Base-by-base conservation (phyloP, 2,888 invertebrate genomes). In the Scelioninae gen. 2 region DNA sequence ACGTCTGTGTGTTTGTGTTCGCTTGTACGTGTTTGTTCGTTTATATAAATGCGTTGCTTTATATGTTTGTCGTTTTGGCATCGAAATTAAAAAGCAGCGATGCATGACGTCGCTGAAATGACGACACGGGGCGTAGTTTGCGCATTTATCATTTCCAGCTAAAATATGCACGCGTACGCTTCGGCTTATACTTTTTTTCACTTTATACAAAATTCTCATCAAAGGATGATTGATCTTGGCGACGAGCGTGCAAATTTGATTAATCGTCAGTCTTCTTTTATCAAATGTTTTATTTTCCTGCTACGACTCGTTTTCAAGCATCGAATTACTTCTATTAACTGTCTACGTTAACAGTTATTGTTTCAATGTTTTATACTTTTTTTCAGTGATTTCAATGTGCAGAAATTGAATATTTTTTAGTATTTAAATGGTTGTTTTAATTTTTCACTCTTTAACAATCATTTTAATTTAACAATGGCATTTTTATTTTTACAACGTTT, bases 41-140 rank as follows among this genome's bases (percentile, higher is more conserved):
- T n/a, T n/a, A 18, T 46, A 25, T 37, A 35, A 43, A 45, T 53
- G 43, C 46, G 46, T 39, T 50, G 57, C 55, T 70, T 55, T 57
- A 57, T 63, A 57, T 55, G 50, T 50, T 63, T 50, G 71, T 64
- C 64, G 58, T 71, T 71, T 63, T 64, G 45, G 57, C 58, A 64
- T 52, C 58, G 52, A 58, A 71, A 64, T 71, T 64, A 71, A 71
- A 71, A 63, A 64, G 64, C 50, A 58, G 43, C 61, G 63, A 70
- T 57, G 63, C 63, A 68, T 58, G 50, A 68, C 57, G 43, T 63
- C 48, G 69, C 48, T 58, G 39, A 64, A 71, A 71, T 57, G 69
- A 37, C 53, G 11, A 50, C 52, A 37, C 39, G 39, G 16, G 16
- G 31, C 33, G 10, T 22, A 57, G 18, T 52, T 60, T 22, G 53